Evolutionary conservation across 1,140 invertebrate species (phyloP).

Genomic region (Hycleus phaleratus): DNA sequence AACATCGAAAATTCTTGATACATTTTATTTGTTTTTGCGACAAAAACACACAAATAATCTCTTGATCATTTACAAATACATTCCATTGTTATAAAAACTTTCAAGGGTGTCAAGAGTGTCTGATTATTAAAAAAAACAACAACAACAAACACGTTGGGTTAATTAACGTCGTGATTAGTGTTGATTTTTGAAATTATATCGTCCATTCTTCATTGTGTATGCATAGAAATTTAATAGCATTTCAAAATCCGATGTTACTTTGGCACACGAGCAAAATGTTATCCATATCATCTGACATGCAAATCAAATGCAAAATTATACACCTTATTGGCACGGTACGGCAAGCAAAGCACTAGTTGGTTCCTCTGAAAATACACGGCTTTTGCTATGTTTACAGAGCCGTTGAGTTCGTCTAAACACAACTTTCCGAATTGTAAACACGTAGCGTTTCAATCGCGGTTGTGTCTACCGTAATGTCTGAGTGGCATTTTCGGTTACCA

Average conservation of each 20-base stretch:
- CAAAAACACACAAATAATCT: too few relatives aligned
- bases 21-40: too few relatives aligned
- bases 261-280: constrained; percentile 35
- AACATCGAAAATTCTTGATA: too few relatives aligned
- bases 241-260: constrained; percentile 36
- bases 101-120: too few relatives aligned
- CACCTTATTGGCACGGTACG: constrained; percentile 34
- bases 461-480: constrained; percentile 16
- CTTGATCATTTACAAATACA: too few relatives aligned
- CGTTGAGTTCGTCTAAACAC: constrained; percentile 18
- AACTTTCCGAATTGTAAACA: constrained; percentile 20
- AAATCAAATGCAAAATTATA: constrained; percentile 41
- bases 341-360: constrained; percentile 14
- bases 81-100: too few relatives aligned
- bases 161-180: too few relatives aligned
- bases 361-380: constrained; percentile 23
- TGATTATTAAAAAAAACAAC: too few relatives aligned
- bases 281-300: constrained; percentile 38
- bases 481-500: constrained; percentile 5
- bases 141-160: too few relatives aligned
- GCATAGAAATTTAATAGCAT: constrained; percentile 40
- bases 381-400: constrained; percentile 20
- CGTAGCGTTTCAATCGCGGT: constrained; percentile 20
- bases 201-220: constrained; percentile 36
- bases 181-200: not conserved